A percentile compares a stretch with the other conserved stretches of the same genome.
Evolutionary conservation across 2,113 vertebrate species (phyloP).

Genomic region (Saccopteryx leptura): DNA sequence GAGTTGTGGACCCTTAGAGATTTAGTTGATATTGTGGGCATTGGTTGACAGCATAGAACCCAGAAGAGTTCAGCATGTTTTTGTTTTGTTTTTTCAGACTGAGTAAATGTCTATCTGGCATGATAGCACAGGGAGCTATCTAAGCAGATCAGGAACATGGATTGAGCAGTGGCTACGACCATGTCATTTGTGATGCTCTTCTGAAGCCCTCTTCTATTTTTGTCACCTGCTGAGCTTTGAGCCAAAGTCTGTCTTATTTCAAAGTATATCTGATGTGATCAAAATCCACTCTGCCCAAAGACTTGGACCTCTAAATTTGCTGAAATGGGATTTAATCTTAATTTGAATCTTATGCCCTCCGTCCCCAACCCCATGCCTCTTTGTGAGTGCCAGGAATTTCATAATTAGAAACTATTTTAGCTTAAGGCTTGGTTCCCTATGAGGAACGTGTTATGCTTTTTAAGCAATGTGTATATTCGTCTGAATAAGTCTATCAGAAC

Average conservation of each 20-base stretch:
- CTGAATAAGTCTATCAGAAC: neutral
- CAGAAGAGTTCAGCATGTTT: neutral
- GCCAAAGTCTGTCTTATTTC: neutral
- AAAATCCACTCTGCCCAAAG: neutral
- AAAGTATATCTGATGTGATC: neutral
- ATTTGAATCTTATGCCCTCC: neutral
- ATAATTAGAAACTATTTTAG: constrained; percentile 21
- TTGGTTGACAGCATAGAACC: neutral
- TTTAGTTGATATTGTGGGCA: neutral
- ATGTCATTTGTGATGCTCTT: neutral
- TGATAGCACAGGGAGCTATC: neutral
- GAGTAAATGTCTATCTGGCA: neutral
- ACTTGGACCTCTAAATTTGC: neutral
- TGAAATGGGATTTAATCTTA: constrained; percentile 51
- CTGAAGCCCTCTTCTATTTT: neutral
- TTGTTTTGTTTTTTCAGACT: neutral
- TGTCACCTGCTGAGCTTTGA: neutral
- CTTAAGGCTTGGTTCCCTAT: neutral
- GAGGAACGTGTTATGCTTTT: neutral
- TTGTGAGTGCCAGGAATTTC: neutral
- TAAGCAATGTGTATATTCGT: neutral
- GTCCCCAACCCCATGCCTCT: neutral
- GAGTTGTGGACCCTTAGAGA: neutral
- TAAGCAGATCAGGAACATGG: neutral
- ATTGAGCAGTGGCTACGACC: neutral